Conservation (phyloP, 2,888 invertebrate species). For the Neuroscelio doddi region DNA sequence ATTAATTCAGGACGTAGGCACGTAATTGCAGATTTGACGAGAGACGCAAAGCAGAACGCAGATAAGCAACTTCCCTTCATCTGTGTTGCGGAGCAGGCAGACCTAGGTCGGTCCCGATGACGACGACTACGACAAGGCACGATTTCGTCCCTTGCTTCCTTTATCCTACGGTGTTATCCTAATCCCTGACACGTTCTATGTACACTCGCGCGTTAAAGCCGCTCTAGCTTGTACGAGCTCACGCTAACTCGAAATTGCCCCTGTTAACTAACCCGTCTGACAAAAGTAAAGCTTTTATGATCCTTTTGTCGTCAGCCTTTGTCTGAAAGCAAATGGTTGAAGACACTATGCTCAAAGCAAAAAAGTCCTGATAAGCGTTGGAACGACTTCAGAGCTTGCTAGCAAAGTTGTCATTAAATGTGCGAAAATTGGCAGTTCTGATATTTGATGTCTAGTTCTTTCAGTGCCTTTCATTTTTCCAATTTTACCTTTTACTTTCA, state of each 20-base stretch:
- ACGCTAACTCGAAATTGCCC: constrained; percentile 23
- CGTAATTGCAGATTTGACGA: constrained; percentile 26
- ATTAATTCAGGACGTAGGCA: constrained; percentile 33
- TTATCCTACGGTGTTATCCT: constrained; percentile 22
- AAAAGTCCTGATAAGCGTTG: constrained; percentile 12
- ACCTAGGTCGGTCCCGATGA: constrained; percentile 6
- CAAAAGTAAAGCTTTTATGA: constrained; percentile 30
- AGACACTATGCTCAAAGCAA: not conserved
- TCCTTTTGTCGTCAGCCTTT: constrained; percentile 24
- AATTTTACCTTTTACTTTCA: no score
- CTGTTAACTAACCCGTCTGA: constrained; percentile 18
- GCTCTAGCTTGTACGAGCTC: constrained; percentile 22
- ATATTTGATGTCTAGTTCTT: no score
- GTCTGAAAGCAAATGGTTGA: constrained; percentile 14
- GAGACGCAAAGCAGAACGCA: constrained; percentile 19
- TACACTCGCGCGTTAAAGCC: constrained; percentile 24
- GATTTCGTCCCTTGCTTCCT: constrained; percentile 19
- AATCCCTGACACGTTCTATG: constrained; percentile 27
- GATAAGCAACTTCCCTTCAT: constrained; percentile 35
- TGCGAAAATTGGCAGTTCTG: not conserved
- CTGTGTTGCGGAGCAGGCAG: constrained; percentile 20
- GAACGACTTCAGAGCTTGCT: not conserved
- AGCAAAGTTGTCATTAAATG: constrained; percentile 30
- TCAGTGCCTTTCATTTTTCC: no score
- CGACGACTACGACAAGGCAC: constrained; percentile 15